A percentile compares a stretch with the other conserved stretches of the same genome.
phyloP scores from a whole-genome alignment of 2,113 vertebrate genomes.

The Phylloscopus whistleri region DNA sequence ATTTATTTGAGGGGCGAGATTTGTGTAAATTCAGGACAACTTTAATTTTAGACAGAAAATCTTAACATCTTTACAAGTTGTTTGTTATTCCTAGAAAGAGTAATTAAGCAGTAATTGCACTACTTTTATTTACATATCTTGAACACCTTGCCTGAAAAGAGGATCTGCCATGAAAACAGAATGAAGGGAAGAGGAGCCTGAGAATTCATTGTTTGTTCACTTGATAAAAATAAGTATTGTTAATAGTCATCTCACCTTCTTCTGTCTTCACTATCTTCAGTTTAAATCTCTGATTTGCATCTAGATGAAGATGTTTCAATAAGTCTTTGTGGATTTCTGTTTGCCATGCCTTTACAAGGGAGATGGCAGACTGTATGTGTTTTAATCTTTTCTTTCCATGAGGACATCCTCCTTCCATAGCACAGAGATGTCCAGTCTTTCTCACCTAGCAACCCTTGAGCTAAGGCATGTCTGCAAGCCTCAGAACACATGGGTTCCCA shows the following conservation, averaged over 20 bases:
- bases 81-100: constrained; percentile 16
- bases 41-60: constrained; percentile 57
- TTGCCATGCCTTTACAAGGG: not conserved
- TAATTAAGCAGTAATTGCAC: constrained; percentile 12
- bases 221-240: not conserved
- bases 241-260: not conserved
- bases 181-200: not conserved
- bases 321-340: not conserved
- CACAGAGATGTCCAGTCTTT: not conserved
- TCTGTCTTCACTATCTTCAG: not conserved
- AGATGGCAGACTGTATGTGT: not conserved
- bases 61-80: constrained; percentile 25
- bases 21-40: constrained; percentile 61
- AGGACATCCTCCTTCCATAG: not conserved
- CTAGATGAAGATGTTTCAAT: not conserved
- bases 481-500: not conserved
- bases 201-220: not conserved
- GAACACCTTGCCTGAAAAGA: not conserved
- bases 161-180: not conserved
- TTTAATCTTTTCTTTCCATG: not conserved
- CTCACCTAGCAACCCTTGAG: not conserved
- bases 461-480: not conserved
- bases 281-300: not conserved
- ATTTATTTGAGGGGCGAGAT: constrained; percentile 62
- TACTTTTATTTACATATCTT: constrained; percentile 1